Evolutionary conservation across 2,113 vertebrate genomes (phyloP).

Genomic region (Hippocampus barbouri): DNA sequence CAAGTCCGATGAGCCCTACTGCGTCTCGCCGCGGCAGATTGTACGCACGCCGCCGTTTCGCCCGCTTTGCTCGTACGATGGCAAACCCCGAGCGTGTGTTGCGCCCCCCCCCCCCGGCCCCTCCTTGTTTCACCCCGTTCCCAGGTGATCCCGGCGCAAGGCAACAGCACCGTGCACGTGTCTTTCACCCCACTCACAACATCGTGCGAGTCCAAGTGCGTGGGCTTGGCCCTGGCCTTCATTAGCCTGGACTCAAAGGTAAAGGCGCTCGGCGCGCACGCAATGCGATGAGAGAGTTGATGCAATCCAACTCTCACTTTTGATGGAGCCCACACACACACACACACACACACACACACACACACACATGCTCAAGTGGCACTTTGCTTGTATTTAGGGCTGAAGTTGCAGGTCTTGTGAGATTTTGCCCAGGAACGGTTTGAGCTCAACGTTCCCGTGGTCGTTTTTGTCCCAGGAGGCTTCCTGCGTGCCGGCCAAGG

Average conservation of each 20-base stretch:
- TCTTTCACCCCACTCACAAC: constrained; percentile 79
- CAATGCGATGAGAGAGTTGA: no score
- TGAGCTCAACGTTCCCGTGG: background rate
- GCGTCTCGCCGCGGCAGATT: constrained; percentile 80
- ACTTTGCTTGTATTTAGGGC: no score
- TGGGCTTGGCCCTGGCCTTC: constrained; percentile 77
- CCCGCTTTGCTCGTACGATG: background rate
- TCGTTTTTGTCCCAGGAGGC: constrained; percentile 62
- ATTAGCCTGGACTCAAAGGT: constrained; percentile 85
- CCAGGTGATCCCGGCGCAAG: constrained; percentile 83
- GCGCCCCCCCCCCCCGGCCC: constrained; percentile 6
- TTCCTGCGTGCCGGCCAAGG: constrained; percentile 67
- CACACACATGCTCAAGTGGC: no score
- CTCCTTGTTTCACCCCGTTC: background rate
- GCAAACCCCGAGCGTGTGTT: background rate
- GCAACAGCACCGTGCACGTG: constrained; percentile 70
- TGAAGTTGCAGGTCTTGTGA: no score
- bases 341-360: no score
- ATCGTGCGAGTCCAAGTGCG: constrained; percentile 59
- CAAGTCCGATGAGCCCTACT: constrained; percentile 76
- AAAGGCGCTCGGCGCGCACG: constrained; percentile 7
- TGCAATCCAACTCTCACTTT: no score
- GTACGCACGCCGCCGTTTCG: constrained; percentile 55
- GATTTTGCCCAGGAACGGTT: background rate
- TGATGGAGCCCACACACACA: no score